Evolutionary conservation across 2,888 invertebrate species (phyloP).

Genomic region (Hipparchia sbordonii): DNA sequence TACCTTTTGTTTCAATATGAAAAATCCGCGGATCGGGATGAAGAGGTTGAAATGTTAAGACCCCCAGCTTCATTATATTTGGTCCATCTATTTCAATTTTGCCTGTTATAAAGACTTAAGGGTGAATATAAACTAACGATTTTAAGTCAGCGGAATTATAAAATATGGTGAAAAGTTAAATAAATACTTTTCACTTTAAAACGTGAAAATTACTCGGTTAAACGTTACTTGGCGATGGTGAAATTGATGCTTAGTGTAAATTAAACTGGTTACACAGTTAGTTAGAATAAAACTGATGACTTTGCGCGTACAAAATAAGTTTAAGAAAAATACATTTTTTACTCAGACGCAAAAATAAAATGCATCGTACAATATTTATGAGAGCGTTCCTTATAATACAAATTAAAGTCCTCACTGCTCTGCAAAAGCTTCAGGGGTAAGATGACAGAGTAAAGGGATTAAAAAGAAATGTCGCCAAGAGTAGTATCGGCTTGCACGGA

Average conservation of each 20-base stretch:
- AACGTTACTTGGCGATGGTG: too few relatives aligned
- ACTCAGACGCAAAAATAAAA: background rate
- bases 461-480: conserved; percentile 29
- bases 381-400: conserved; percentile 4
- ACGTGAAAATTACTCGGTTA: too few relatives aligned
- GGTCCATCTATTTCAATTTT: conserved; percentile 22
- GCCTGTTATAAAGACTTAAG: conserved; percentile 1
- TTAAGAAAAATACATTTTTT: background rate
- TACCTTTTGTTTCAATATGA: conserved; percentile 77
- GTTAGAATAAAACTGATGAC: too few relatives aligned
- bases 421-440: conserved; percentile 8
- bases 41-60: conserved; percentile 31
- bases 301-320: too few relatives aligned
- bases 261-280: too few relatives aligned
- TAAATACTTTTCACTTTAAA: background rate
- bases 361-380: conserved; percentile 1
- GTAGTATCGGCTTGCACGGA: conserved; percentile 32
- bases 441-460: conserved; percentile 16
- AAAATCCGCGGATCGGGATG: conserved; percentile 57
- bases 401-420: background rate
- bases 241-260: too few relatives aligned
- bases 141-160: background rate
- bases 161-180: background rate
- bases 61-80: conserved; percentile 25
- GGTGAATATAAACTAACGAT: background rate